Conservation (phyloP, 2,113 vertebrate species). For the Colossoma macropomum region DNA sequence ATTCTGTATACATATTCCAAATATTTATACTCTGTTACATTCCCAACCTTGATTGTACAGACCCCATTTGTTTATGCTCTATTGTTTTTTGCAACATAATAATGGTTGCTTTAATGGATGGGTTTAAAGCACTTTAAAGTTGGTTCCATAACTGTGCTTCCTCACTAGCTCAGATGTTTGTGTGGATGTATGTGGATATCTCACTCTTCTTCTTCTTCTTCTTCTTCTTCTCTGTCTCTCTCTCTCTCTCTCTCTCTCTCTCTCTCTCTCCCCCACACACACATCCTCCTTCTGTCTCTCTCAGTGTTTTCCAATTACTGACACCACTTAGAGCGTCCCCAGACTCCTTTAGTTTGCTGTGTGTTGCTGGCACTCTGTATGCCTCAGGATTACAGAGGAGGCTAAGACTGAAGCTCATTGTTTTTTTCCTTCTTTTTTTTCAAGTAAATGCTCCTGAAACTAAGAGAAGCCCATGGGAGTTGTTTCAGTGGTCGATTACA, state of each 20-base stretch:
- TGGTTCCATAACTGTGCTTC: too few species aligned
- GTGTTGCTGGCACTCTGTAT: neutral
- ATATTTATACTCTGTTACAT: too few species aligned
- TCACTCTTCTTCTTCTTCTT: neutral
- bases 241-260: too few species aligned
- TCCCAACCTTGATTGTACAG: too few species aligned
- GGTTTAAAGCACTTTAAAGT: too few species aligned
- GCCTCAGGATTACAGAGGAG: neutral
- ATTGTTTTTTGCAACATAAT: too few species aligned
- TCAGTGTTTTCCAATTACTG: slow-evolving; percentile 10
- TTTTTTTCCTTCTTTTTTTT: neutral
- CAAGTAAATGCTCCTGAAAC: neutral
- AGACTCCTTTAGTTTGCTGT: neutral
- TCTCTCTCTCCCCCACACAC: neutral
- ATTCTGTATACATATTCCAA: too few species aligned
- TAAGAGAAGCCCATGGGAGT: slow-evolving; percentile 13
- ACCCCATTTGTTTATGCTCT: too few species aligned
- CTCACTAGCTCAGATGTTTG: too few species aligned
- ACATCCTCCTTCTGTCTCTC: neutral
- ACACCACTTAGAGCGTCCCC: slow-evolving; percentile 21
- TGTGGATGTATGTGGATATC: too few species aligned
- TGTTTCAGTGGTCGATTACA: slow-evolving; percentile 25
- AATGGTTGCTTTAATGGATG: too few species aligned
- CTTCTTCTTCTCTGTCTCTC: too few species aligned
- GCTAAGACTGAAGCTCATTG: neutral